Base-by-base conservation (phyloP, 2,888 invertebrate species). In the Drosophila imparisetae region DNA sequence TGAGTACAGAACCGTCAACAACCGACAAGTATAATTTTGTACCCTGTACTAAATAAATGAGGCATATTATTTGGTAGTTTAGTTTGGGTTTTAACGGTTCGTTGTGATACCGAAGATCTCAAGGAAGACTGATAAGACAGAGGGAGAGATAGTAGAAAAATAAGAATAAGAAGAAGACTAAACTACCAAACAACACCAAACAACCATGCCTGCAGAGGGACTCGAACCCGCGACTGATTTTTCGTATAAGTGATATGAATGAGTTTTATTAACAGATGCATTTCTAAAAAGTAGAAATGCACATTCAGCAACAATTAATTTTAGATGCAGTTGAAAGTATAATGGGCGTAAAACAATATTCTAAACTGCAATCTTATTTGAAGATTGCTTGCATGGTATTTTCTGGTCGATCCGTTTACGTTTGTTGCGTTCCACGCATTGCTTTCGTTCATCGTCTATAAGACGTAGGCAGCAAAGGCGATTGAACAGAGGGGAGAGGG, bases 401-500 rank as follows among this genome's bases (percentile, higher is more conserved):
- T 53, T 3, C 7, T 27, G 53, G 7, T 53, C 38, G 42, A 45
- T 60, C 48, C 54, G 38, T 34, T 21, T 5, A 8, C 18, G 2
- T 5, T 4, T 2, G n/a, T 10, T 34, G 15, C 8, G 6, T 36
- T 49, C 55, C 49, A 63, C 57, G 32, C 38, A 57, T 62, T 75
- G 57, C 50, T 32, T 62, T 48, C 40, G 38, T 70, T 73, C 40
- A 65, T 38, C 42, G 59, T 21, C 55, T 63, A 69, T 42, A 58
- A 34, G 59, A 72, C 75, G 75, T 77, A 65, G 76, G 59, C 62
- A 32, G 73, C 57, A 57, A 50, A 18, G 2, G 10, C 1, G 18
- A 5, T 29, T 29, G 18, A 11, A 7, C 7, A 21, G 7, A 18
- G 36, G 15, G 7, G 15, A 13, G 13, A 7, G 4, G 21, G 21